Evolutionary conservation across 53 echinoderm and acorn worm genomes (phyloP).

Genomic region (Patiria pectinifera): DNA sequence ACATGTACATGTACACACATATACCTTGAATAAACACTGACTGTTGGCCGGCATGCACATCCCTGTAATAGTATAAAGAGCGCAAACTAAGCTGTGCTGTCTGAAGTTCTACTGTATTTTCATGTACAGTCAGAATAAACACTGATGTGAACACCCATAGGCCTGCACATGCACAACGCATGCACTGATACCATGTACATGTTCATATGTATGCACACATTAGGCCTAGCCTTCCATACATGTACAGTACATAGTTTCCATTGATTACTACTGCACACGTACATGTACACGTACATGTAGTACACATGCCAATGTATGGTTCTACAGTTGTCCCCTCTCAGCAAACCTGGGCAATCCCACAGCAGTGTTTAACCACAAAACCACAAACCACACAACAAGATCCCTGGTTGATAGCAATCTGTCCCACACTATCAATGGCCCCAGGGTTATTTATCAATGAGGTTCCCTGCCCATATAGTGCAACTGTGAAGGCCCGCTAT

Average conservation of each 20-base stretch:
- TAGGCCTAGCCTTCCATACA: too few species aligned
- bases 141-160: too few species aligned
- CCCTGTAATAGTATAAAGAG: too few species aligned
- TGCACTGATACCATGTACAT: background rate
- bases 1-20: too few species aligned
- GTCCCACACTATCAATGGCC: background rate
- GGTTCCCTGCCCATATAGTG: background rate
- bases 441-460: slow-evolving; percentile 20
- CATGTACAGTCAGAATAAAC: background rate
- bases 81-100: too few species aligned
- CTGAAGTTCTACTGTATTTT: background rate
- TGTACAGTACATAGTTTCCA: background rate
- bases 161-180: background rate
- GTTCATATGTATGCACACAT: too few species aligned
- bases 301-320: background rate
- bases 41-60: too few species aligned
- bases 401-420: background rate
- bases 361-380: slow-evolving; percentile 19
- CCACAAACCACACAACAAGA: slow-evolving; percentile 15
- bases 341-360: slow-evolving; percentile 24
- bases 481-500: background rate
- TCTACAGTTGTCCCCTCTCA: background rate
- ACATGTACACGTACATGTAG: background rate
- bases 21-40: too few species aligned
- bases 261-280: background rate